phyloP scores from a whole-genome alignment of 2,888 invertebrate genomes.

The Cantharis rustica region DNA sequence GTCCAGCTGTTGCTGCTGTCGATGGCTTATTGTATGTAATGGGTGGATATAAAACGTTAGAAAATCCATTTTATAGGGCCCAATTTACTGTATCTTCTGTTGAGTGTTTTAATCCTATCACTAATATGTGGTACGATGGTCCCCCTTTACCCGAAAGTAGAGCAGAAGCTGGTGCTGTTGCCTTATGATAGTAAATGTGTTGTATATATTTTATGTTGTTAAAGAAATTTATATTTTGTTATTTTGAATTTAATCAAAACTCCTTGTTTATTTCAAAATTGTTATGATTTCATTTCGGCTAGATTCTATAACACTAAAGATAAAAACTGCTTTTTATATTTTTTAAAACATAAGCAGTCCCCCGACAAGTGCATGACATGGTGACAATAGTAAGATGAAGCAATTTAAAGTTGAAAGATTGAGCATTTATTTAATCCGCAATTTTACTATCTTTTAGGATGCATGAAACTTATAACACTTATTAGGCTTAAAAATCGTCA shows the following conservation, averaged over 20 bases:
- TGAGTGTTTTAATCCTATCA: conserved; percentile 82
- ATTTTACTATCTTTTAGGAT: background rate
- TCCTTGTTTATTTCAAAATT: background rate
- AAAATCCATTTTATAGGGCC: conserved; percentile 81
- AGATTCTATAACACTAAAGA: background rate
- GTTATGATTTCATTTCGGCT: background rate
- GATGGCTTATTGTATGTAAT: conserved; percentile 83
- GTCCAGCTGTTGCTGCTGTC: conserved; percentile 83
- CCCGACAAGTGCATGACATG: background rate
- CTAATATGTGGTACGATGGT: conserved; percentile 77
- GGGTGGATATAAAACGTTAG: conserved; percentile 83
- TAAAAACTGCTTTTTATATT: background rate
- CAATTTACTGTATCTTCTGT: conserved; percentile 83
- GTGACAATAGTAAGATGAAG: background rate
- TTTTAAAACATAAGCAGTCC: background rate
- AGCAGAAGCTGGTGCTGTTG: conserved; percentile 85
- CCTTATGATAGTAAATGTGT: conserved; percentile 62
- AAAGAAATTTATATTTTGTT: background rate
- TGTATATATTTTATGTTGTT: background rate
- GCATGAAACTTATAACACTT: background rate
- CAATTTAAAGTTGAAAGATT: background rate
- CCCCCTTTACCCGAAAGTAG: conserved; percentile 81
- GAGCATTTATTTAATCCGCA: background rate
- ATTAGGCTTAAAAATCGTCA: background rate
- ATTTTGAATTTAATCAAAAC: background rate